Percentiles rank a stretch among this genome's conserved stretches.
Evolutionary conservation across 1,140 invertebrate species (phyloP).

Genomic region (Halyomorpha halys): DNA sequence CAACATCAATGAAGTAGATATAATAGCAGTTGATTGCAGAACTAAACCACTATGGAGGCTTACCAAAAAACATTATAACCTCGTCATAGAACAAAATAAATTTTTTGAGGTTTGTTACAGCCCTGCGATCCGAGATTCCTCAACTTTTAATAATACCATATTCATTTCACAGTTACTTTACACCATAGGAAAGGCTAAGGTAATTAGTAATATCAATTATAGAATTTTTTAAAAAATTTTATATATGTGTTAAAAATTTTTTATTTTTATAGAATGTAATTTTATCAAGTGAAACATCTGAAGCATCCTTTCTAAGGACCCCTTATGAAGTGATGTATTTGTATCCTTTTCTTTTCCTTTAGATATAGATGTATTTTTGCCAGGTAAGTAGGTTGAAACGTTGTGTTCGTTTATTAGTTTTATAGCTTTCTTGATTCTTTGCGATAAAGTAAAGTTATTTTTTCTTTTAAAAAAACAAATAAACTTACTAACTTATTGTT

Average conservation of each 20-base stretch:
- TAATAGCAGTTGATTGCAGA: not conserved
- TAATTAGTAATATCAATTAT: not conserved
- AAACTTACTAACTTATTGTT: too few species aligned
- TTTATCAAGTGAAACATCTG: not conserved
- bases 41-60: not conserved
- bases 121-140: not conserved
- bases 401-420: not conserved
- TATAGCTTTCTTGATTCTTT: too few species aligned
- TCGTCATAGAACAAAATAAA: conserved; percentile 5
- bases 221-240: not conserved
- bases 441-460: too few species aligned
- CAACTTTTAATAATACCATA: not conserved
- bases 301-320: not conserved
- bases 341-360: not conserved
- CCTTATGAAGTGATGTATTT: conserved; percentile 5
- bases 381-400: too few species aligned
- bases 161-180: not conserved
- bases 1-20: conserved; percentile 1
- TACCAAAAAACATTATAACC: not conserved
- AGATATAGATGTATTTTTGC: not conserved
- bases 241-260: not conserved
- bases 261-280: not conserved
- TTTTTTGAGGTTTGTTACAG: conserved; percentile 12
- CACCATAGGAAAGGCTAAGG: not conserved
- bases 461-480: too few species aligned